Conservation (phyloP, 2,797 vertebrate genomes). For the Sciurus carolinensis region DNA sequence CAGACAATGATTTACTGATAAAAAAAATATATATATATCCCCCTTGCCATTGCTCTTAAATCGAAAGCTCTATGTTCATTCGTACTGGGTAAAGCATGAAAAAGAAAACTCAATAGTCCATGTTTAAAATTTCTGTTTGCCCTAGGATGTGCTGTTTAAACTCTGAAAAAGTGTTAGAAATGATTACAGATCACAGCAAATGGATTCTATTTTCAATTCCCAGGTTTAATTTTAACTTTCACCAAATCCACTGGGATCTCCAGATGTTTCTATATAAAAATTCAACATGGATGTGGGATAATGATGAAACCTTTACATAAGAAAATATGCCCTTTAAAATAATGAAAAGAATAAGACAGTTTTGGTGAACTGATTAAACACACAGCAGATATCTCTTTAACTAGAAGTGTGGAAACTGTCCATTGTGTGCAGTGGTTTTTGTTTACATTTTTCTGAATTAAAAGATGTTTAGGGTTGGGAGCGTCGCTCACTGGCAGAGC, state of each 20-base stretch:
- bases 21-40: conserved; percentile 35
- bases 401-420: neutral
- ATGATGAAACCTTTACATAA: conserved; percentile 50
- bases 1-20: neutral
- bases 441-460: conserved; percentile 31
- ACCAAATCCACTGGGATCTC: conserved; percentile 41
- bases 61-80: conserved; percentile 30
- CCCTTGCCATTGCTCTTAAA: neutral
- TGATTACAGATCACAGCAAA: conserved; percentile 36
- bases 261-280: conserved; percentile 46
- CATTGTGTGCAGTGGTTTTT: neutral
- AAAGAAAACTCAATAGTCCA: neutral
- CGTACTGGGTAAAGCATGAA: neutral
- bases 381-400: neutral
- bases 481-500: neutral
- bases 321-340: conserved; percentile 59
- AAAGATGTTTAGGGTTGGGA: neutral
- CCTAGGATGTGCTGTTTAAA: neutral
- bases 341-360: conserved; percentile 11
- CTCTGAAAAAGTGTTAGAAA: conserved; percentile 9
- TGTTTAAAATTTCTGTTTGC: conserved; percentile 53
- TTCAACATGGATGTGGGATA: neutral
- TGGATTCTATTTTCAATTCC: conserved; percentile 50
- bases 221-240: conserved; percentile 49
- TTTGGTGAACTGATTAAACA: neutral